phyloP scores from a whole-genome alignment of 2,888 invertebrate species.

The Drosophila pegasa region DNA sequence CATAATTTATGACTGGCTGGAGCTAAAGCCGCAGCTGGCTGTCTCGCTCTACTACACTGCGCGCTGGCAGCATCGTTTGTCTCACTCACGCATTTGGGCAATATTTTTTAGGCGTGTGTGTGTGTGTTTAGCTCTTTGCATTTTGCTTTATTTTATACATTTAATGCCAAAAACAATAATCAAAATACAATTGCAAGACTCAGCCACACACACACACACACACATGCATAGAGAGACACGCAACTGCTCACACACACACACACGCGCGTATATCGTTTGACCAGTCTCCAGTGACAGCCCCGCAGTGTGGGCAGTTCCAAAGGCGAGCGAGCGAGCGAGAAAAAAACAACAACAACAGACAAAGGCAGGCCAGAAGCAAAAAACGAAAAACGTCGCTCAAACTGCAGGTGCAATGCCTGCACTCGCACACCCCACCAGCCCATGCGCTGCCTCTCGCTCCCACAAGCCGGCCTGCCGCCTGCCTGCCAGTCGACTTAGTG shows the following conservation, averaged over 20 bases:
- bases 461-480: background rate
- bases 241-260: slow-evolving; percentile 12
- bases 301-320: slow-evolving; percentile 64
- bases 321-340: slow-evolving; percentile 56
- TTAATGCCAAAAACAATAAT: slow-evolving; percentile 68
- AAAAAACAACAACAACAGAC: slow-evolving; percentile 37
- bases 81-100: slow-evolving; percentile 42
- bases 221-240: slow-evolving; percentile 1
- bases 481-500: slow-evolving; percentile 5
- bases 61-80: slow-evolving; percentile 25
- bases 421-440: background rate
- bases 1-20: slow-evolving; percentile 78
- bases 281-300: slow-evolving; percentile 64
- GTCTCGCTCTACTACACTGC: slow-evolving; percentile 7
- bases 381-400: slow-evolving; percentile 36
- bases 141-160: slow-evolving; percentile 67
- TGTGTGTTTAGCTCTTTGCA: slow-evolving; percentile 33
- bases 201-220: slow-evolving; percentile 22
- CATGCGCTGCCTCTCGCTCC: slow-evolving; percentile 9
- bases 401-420: slow-evolving; percentile 70
- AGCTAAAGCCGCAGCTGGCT: slow-evolving; percentile 22
- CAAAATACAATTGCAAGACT: slow-evolving; percentile 38
- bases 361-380: slow-evolving; percentile 14
- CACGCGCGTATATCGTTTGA: slow-evolving; percentile 28
- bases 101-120: slow-evolving; percentile 11